A percentile compares a stretch with the other conserved stretches of the same genome.
These are phyloP conservation scores for Mythimna ferrago DNA, from an alignment of 2,888 invertebrate species.

Conservation along the genomic window DNA sequence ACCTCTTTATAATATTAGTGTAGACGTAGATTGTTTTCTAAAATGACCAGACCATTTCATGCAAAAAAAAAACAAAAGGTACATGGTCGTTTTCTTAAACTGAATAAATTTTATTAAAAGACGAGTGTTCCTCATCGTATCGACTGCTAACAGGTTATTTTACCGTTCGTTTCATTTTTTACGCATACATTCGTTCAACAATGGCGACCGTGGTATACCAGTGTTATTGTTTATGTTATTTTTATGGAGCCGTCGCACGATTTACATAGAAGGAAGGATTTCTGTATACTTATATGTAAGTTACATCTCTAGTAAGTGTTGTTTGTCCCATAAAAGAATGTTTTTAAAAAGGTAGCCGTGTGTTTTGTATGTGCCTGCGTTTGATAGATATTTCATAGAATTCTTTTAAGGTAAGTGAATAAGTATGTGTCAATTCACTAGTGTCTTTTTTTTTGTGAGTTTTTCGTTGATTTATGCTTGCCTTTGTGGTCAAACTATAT, in stretches of 20 bases:
- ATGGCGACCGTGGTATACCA: conserved; percentile 54
- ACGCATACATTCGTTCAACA: conserved; percentile 41
- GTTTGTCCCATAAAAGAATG: conserved; percentile 15
- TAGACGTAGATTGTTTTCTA: too few species aligned
- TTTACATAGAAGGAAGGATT: conserved; percentile 57
- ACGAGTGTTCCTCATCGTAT: conserved; percentile 25
- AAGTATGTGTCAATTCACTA: conserved; percentile 14
- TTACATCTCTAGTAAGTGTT: conserved; percentile 28
- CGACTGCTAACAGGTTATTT: conserved; percentile 45
- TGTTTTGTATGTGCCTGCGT: conserved; percentile 10
- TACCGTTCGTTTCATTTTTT: conserved; percentile 55
- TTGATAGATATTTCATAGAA: conserved; percentile 41
- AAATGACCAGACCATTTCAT: background rate
- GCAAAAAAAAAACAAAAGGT: background rate
- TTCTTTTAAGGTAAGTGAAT: conserved; percentile 8
- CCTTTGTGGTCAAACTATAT: background rate
- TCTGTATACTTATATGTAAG: conserved; percentile 43
- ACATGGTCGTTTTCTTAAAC: background rate
- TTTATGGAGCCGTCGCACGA: conserved; percentile 46
- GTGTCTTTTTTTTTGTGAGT: background rate
- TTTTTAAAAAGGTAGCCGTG: conserved; percentile 11
- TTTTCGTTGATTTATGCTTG: conserved; percentile 13
- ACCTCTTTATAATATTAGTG: too few species aligned
- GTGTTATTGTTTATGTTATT: conserved; percentile 62
- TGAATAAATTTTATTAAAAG: conserved; percentile 4